Base-by-base conservation (phyloP, 2,113 vertebrate species). In the Vulpes vulpes region DNA sequence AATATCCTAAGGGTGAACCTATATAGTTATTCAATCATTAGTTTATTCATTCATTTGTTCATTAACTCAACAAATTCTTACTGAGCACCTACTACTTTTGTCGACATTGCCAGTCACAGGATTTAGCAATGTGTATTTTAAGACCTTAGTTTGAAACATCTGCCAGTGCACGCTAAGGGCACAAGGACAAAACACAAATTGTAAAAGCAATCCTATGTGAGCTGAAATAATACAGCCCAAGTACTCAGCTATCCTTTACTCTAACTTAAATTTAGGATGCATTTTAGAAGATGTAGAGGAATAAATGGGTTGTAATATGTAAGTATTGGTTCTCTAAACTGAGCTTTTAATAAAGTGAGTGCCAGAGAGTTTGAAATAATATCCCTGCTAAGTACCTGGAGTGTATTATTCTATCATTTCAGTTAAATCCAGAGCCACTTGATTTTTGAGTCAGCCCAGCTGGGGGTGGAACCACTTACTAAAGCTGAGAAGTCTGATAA, bases 321-420 rank as follows among this genome's bases (percentile, higher is more conserved):
- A 97, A 94, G 69, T 74, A 95, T 88, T 93, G 17, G n/a, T 80
- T 93, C 81, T 95, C 79, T 79, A 91, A 89, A 43, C 17, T 59
- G 43, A 94, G 81, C 53, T 84, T 94, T 96, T 73, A 94, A 93
- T 93, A 71, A 55, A 38, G 27, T 78, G 86, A 82, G 49, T 81
- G 78, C 82, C 60, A 57, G 78, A 93, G 74, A 79, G 7, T 95
- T 69, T 91, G 92, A 95, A 73, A 86, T 89, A 95, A 91, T 65
- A 80, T 71, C 69, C 17, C 17, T 12, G 22, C 2, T 85, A 96
- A 93, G 65, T 60, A 85, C 53, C 57, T 89, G 16, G 17, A 93
- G 38, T 78, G 38, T 15, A 88, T 17, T 67, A 67, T 73, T 82
- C 43, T 76, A 16, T 25, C 55, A 16, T 74, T 94, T 73, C 55